phyloP scores from a whole-genome alignment of 2,888 invertebrate genomes.

The Pyralis farinalis region DNA sequence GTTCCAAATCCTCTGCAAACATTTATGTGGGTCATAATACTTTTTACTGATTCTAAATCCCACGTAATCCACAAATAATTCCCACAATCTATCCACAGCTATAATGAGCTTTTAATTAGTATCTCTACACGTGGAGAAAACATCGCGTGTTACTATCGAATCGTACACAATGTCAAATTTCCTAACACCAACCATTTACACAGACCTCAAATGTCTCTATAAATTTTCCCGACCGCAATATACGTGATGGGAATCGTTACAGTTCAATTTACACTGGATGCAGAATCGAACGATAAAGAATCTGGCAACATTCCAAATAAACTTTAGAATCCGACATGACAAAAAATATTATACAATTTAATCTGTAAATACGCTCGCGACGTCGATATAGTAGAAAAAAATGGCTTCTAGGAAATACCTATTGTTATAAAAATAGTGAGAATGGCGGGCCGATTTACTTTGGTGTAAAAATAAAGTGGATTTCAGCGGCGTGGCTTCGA shows the following conservation, averaged over 20 bases:
- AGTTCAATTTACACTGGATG: not conserved
- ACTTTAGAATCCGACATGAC: slow-evolving; percentile 13
- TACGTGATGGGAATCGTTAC: not conserved
- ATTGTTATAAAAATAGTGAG: slow-evolving; percentile 12
- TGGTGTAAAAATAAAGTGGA: not conserved
- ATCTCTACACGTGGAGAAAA: not conserved
- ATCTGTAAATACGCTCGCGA: not conserved
- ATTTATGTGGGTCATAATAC: not conserved
- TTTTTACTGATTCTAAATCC: not conserved
- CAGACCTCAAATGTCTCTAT: not conserved
- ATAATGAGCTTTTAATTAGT: not conserved
- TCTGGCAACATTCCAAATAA: slow-evolving; percentile 22
- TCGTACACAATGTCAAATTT: slow-evolving; percentile 1
- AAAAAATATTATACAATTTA: slow-evolving; percentile 16
- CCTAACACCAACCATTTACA: not conserved
- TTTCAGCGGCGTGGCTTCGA: not conserved
- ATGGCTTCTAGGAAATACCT: not conserved
- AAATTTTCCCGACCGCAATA: too few relatives aligned
- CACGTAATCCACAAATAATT: not conserved
- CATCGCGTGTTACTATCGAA: not conserved
- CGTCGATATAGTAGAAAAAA: not conserved
- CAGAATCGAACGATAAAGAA: not conserved
- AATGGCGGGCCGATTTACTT: slow-evolving; percentile 6
- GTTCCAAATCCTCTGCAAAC: too few relatives aligned
- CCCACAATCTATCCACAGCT: not conserved